A percentile compares a stretch with the other conserved stretches of the same genome.
phyloP scores from a whole-genome alignment of 2,888 invertebrate species.

The Panorpa germanica region DNA sequence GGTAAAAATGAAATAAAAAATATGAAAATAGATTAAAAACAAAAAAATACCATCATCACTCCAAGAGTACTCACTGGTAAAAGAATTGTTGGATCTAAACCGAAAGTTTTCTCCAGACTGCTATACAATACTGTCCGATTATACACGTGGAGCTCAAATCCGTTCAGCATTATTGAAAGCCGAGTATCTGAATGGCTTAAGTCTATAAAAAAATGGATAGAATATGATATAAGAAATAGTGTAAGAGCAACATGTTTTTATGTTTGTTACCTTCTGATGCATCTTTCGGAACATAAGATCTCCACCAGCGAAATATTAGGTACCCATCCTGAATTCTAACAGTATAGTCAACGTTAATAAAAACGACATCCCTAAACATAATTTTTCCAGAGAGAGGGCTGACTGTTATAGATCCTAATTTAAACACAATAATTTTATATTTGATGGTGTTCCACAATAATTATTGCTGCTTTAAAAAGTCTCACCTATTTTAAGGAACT shows the following conservation, averaged over 20 bases:
- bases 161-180: conserved; percentile 77
- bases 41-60: background rate
- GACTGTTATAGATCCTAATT: conserved; percentile 78
- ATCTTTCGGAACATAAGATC: conserved; percentile 86
- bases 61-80: conserved; percentile 23
- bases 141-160: conserved; percentile 88
- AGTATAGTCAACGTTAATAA: conserved; percentile 85
- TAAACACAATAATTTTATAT: conserved; percentile 8
- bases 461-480: conserved; percentile 12
- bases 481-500: conserved; percentile 77
- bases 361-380: conserved; percentile 92
- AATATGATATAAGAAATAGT: background rate
- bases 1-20: conserved; percentile 8
- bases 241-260: conserved; percentile 6
- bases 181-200: conserved; percentile 88
- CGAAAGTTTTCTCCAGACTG: conserved; percentile 73
- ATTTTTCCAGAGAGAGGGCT: conserved; percentile 96
- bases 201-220: conserved; percentile 37
- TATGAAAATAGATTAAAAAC: background rate
- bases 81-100: conserved; percentile 60
- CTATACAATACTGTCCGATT: conserved; percentile 80
- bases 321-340: conserved; percentile 90
- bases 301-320: conserved; percentile 96
- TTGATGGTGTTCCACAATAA: background rate
- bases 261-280: conserved; percentile 65